These are phyloP conservation scores for Aethina tumida DNA, from an alignment of 1,140 invertebrate genomes.

Conservation along the genomic window DNA sequence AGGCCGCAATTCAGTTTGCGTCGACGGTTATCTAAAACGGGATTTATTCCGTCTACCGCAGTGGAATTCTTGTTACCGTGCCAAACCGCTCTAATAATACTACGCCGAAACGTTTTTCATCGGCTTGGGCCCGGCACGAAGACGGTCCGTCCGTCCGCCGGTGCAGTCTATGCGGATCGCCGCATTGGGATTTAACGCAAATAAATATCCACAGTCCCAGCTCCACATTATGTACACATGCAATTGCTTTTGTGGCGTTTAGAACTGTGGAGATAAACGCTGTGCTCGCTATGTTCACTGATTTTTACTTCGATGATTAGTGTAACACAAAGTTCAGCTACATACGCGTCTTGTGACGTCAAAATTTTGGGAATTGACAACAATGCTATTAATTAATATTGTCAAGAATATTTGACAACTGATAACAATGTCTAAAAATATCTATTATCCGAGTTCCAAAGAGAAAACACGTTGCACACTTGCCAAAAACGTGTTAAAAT, in stretches of 20 bases:
- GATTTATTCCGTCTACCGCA: not conserved
- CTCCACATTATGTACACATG: constrained; percentile 11
- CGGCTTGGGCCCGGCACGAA: constrained; percentile 8
- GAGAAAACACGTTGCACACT: too few relatives aligned
- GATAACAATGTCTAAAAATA: too few relatives aligned
- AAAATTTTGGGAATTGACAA: too few relatives aligned
- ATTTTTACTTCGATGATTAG: not conserved
- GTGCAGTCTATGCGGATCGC: not conserved
- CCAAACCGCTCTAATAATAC: constrained; percentile 4
- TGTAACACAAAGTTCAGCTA: constrained; percentile 9
- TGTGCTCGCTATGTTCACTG: constrained; percentile 10
- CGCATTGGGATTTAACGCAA: not conserved
- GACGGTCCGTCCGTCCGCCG: constrained; percentile 1
- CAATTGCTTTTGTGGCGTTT: constrained; percentile 7
- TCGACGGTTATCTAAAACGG: not conserved
- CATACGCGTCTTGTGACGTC: too few relatives aligned
- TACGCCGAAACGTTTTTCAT: too few relatives aligned
- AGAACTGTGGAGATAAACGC: constrained; percentile 12
- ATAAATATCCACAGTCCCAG: constrained; percentile 16
- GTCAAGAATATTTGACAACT: too few relatives aligned
- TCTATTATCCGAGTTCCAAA: too few relatives aligned
- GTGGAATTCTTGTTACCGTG: not conserved
- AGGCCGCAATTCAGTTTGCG: too few relatives aligned
- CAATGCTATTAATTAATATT: too few relatives aligned
- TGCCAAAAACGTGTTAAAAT: too few relatives aligned